Conservation (phyloP, 2,888 invertebrate genomes). For the Nebria brevicollis region DNA sequence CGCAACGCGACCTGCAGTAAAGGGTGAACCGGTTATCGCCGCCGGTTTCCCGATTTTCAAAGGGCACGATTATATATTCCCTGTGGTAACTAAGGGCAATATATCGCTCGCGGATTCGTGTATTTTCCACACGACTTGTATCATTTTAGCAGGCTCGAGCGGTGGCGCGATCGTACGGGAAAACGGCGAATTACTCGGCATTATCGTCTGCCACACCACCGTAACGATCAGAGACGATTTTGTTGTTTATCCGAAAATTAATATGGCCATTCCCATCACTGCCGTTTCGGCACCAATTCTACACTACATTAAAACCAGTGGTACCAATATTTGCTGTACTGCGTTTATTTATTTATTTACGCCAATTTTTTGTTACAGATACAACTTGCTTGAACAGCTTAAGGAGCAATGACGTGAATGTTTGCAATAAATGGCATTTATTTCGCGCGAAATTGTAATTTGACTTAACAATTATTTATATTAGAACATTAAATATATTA, state of each 20-base stretch:
- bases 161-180: slow-evolving; percentile 70
- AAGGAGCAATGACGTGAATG: slow-evolving; percentile 63
- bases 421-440: slow-evolving; percentile 67
- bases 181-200: slow-evolving; percentile 65
- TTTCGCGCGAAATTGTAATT: slow-evolving; percentile 54
- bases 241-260: slow-evolving; percentile 68
- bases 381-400: slow-evolving; percentile 61
- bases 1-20: slow-evolving; percentile 18
- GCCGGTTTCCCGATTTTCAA: slow-evolving; percentile 70
- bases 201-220: slow-evolving; percentile 69
- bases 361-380: slow-evolving; percentile 62
- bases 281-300: slow-evolving; percentile 62
- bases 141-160: slow-evolving; percentile 72
- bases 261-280: slow-evolving; percentile 69
- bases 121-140: slow-evolving; percentile 72
- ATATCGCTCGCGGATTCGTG: slow-evolving; percentile 67
- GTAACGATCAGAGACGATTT: slow-evolving; percentile 60
- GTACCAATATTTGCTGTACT: slow-evolving; percentile 55
- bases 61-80: slow-evolving; percentile 61
- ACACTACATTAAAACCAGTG: slow-evolving; percentile 64
- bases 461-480: neutral
- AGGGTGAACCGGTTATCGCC: slow-evolving; percentile 67
- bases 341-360: slow-evolving; percentile 22
- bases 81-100: slow-evolving; percentile 68
- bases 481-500: neutral